Conservation (phyloP, 2,888 invertebrate species). For the Acronicta leporina region DNA sequence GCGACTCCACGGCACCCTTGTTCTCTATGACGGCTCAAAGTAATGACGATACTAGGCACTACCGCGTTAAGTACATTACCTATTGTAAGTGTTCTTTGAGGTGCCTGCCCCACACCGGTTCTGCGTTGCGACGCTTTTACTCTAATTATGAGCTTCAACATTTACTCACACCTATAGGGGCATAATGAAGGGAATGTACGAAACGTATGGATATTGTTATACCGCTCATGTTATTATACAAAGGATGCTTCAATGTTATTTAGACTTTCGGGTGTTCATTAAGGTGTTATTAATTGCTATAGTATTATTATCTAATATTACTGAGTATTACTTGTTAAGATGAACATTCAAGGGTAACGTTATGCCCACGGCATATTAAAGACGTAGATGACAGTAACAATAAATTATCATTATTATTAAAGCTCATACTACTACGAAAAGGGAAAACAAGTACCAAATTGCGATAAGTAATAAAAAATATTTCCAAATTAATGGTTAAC, state of each 20-base stretch:
- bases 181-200: constrained; percentile 50
- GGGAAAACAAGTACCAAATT: constrained; percentile 30
- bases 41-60: constrained; percentile 83
- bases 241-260: constrained; percentile 49
- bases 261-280: constrained; percentile 45
- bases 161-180: constrained; percentile 58
- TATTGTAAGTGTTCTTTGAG: constrained; percentile 87
- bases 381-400: too few relatives aligned
- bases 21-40: constrained; percentile 76
- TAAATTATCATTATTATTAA: constrained; percentile 1
- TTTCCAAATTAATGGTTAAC: constrained; percentile 77
- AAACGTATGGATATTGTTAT: constrained; percentile 49
- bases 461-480: constrained; percentile 55
- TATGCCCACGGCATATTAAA: too few relatives aligned
- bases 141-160: constrained; percentile 81
- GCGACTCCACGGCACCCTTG: constrained; percentile 64
- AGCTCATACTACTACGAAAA: constrained; percentile 10
- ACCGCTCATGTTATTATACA: constrained; percentile 42
- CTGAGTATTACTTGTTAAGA: constrained; percentile 10
- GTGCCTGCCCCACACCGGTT: constrained; percentile 72
- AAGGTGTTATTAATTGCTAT: constrained; percentile 23
- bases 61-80: constrained; percentile 87
- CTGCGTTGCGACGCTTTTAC: constrained; percentile 78
- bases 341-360: constrained; percentile 6
- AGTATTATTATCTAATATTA: constrained; percentile 24